Evolutionary conservation across 2,888 invertebrate genomes (phyloP).

Genomic region (Erannis defoliaria): DNA sequence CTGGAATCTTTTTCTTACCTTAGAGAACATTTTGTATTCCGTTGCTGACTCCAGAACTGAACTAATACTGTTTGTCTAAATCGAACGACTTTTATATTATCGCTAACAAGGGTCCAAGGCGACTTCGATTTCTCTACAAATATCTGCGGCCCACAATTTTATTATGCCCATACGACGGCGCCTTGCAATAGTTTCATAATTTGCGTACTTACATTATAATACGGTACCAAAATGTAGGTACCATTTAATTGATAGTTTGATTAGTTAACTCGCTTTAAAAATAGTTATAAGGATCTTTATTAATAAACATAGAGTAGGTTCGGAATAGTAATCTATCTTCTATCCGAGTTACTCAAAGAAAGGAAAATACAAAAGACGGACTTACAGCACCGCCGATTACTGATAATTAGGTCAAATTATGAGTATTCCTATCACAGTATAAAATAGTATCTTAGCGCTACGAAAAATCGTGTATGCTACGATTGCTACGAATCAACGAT

Average conservation of each 20-base stretch:
- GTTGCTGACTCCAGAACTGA: constrained; percentile 14
- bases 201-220: constrained; percentile 16
- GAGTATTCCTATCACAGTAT: no score
- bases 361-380: no score
- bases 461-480: not conserved
- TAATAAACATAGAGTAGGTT: no score
- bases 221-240: not conserved
- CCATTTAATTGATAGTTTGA: not conserved
- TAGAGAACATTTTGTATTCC: constrained; percentile 33
- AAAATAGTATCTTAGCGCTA: not conserved
- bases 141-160: constrained; percentile 25
- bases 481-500: not conserved
- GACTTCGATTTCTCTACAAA: constrained; percentile 36
- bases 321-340: no score
- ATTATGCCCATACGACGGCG: constrained; percentile 27
- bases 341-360: no score
- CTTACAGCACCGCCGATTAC: no score
- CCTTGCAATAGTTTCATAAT: constrained; percentile 33
- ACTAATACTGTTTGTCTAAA: constrained; percentile 38
- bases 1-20: constrained; percentile 22
- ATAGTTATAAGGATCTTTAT: no score
- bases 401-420: no score
- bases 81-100: constrained; percentile 38
- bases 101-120: constrained; percentile 37
- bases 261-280: constrained; percentile 8